Evolutionary conservation across 2,113 vertebrate species (phyloP), one percentile per base, ranked within the genome.

Genomic region (Anhinga anhinga): DNA sequence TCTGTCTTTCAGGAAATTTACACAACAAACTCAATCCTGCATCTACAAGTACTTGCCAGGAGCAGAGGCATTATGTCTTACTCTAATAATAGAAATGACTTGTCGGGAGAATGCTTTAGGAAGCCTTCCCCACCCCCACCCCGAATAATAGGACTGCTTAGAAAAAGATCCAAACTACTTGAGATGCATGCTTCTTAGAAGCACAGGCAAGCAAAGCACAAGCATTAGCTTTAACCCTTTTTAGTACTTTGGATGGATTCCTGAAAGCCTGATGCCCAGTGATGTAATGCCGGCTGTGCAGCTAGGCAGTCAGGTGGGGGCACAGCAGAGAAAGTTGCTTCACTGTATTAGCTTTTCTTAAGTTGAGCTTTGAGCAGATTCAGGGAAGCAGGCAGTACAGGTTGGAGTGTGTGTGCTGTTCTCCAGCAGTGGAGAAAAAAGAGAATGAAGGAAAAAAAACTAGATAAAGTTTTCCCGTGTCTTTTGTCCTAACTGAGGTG

Each of bases 81-180:
- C 49, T 65, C 91, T 69, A 93, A 85, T 82, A 89, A 94, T 91
- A 95, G 96, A 87, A 89, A 77, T 80, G 44, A 89, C 81, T 97
- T 88, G 91, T 94, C 66, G 73, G 77, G 67, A 85, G 77, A 95
- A 91, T 65, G 65, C 86, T 94, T 92, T 97, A 53, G 93, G 87
- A 96, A 90, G 86, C 78, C 65, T 87, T 94, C 78, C 93, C 92
- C 53, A 56, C 34, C 95, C 95, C 95, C 21, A 82, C 36, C 42
- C 49, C 1, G 27, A 90, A 96, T 96, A 96, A 96, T 85, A 97
- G 82, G 40, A 52, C 73, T 89, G 83, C 71, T 40, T 93, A 87
- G 90, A 93, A 95, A 96, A 87, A 91, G 87, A 91, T 70, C 91
- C 95, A 88, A 61, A 82, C 93, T 96, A 87, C 95, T 96, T 96